phyloP scores from a whole-genome alignment of 2,888 invertebrate genomes.

The Sclerodermus sp. region DNA sequence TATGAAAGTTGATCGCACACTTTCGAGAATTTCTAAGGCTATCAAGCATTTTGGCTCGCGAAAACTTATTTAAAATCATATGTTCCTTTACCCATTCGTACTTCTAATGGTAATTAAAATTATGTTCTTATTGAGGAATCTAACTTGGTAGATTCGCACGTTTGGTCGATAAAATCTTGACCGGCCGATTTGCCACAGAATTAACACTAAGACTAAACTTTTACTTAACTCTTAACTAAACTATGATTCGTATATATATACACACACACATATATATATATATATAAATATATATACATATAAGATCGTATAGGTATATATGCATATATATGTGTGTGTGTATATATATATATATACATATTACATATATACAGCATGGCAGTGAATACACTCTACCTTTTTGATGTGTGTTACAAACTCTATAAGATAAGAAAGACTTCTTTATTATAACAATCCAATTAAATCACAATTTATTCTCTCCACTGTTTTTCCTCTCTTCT shows the following conservation, averaged over 20 bases:
- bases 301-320: no score
- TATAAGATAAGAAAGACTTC: conserved; percentile 16
- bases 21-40: conserved; percentile 11
- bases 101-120: background rate
- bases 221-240: conserved; percentile 31
- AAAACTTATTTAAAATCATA: background rate
- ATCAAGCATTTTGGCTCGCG: conserved; percentile 12
- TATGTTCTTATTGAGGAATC: background rate
- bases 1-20: conserved; percentile 17
- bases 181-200: conserved; percentile 14
- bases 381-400: conserved; percentile 49
- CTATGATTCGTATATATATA: no score
- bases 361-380: conserved; percentile 51
- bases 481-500: background rate
- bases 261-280: no score
- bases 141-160: background rate
- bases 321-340: no score
- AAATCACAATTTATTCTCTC: background rate
- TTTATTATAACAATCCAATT: background rate
- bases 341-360: no score
- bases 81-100: background rate
- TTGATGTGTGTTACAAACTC: conserved; percentile 27
- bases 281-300: no score
- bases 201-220: conserved; percentile 10
- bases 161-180: conserved; percentile 15